Conservation (phyloP, 2,797 vertebrate species). For the Florisuga fusca region DNA sequence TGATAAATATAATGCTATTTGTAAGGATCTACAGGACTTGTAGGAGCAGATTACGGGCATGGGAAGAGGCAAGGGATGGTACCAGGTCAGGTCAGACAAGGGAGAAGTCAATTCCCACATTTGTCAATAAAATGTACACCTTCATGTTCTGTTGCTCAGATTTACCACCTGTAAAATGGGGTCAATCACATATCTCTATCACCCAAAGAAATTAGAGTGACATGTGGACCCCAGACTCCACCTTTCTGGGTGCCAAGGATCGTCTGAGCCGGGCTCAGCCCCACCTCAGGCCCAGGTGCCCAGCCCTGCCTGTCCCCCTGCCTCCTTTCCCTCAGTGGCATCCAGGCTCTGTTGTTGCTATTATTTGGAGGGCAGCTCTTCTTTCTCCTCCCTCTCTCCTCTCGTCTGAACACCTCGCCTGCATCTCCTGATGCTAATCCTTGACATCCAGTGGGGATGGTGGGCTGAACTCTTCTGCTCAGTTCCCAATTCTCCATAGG, state of each 20-base stretch:
- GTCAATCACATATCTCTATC: neutral
- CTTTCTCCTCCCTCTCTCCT: neutral
- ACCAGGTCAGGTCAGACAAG: neutral
- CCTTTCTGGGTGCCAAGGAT: neutral
- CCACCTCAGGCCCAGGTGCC: fast-evolving
- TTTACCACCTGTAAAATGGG: neutral
- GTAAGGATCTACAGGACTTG: conserved; percentile 59
- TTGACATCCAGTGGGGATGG: neutral
- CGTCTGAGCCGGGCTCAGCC: neutral
- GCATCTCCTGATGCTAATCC: neutral
- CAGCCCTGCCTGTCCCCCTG: fast-evolving
- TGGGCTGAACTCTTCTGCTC: neutral
- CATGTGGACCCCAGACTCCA: too few species aligned
- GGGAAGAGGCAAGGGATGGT: neutral
- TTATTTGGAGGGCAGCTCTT: neutral
- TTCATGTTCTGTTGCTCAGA: fast-evolving
- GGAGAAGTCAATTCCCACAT: neutral
- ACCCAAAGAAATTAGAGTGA: neutral
- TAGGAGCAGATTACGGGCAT: conserved; percentile 16
- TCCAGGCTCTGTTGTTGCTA: fast-evolving
- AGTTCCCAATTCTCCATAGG: neutral
- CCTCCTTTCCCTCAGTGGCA: fast-evolving
- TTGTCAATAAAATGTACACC: neutral
- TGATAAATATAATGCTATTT: conserved; percentile 70
- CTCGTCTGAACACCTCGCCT: fast-evolving